Conservation (phyloP, 1,140 invertebrate genomes). For the Papilio machaon region DNA sequence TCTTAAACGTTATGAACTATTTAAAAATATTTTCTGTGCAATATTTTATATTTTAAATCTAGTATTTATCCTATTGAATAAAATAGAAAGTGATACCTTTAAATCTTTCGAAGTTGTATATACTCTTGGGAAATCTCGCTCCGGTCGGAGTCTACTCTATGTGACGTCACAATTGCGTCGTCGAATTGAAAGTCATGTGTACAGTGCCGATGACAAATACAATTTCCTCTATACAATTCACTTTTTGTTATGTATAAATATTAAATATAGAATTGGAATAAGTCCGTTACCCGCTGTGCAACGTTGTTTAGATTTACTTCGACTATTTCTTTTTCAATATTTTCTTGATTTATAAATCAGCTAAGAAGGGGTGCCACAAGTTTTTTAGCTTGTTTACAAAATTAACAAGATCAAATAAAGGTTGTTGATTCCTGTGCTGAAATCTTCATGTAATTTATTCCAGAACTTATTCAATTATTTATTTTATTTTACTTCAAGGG, state of each 20-base stretch:
- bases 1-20: too few relatives aligned
- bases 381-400: too few relatives aligned
- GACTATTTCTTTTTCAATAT: not conserved
- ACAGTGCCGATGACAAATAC: slow-evolving; percentile 21
- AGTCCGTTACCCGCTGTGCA: not conserved
- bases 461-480: not conserved
- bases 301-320: not conserved
- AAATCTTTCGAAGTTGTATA: not conserved
- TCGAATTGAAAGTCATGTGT: not conserved
- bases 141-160: not conserved
- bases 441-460: too few relatives aligned
- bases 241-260: not conserved
- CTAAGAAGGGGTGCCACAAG: not conserved
- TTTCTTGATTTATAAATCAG: not conserved
- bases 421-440: too few relatives aligned
- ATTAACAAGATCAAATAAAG: too few relatives aligned
- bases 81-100: slow-evolving; percentile 14
- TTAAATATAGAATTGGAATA: not conserved
- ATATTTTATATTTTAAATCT: not conserved
- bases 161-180: not conserved
- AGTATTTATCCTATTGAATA: slow-evolving; percentile 3
- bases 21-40: not conserved
- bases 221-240: not conserved
- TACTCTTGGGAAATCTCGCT: slow-evolving; percentile 18
- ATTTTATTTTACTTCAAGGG: not conserved